These are phyloP conservation scores for Leptoclinus maculatus DNA, from an alignment of 2,797 vertebrate genomes.

Conservation along the genomic window DNA sequence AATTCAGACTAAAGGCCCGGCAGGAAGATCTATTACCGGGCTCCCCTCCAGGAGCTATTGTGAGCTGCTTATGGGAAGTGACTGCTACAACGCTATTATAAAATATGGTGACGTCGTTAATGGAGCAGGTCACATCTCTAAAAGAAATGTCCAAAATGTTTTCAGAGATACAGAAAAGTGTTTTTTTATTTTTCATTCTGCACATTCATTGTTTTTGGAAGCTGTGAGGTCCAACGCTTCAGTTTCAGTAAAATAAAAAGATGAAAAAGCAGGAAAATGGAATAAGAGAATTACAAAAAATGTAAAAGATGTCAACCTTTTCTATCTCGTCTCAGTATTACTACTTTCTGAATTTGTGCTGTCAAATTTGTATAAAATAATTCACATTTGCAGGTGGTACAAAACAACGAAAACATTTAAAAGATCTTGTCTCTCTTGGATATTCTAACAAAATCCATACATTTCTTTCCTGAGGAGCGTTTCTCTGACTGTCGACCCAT, in stretches of 20 bases:
- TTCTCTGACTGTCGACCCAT: background rate
- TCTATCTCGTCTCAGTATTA: background rate
- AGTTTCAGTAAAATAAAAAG: background rate
- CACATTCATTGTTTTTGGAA: constrained; percentile 14
- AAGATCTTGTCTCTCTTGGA: too few species aligned
- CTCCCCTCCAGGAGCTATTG: constrained; percentile 41
- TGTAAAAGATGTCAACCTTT: background rate
- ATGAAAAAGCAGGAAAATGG: background rate
- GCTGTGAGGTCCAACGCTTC: constrained; percentile 21
- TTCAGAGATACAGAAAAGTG: constrained; percentile 29
- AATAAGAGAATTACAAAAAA: constrained; percentile 12
- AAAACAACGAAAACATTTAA: too few species aligned
- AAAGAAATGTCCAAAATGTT: background rate
- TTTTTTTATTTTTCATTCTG: background rate
- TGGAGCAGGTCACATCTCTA: constrained; percentile 31
- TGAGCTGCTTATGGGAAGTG: constrained; percentile 39
- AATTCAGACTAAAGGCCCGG: constrained; percentile 68
- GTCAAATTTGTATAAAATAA: too few species aligned
- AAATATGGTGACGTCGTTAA: constrained; percentile 58
- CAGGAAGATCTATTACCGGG: constrained; percentile 57
- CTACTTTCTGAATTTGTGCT: background rate
- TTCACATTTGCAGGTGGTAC: background rate
- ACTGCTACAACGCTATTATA: constrained; percentile 26
- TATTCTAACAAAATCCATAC: too few species aligned
- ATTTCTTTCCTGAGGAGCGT: background rate